Conservation (phyloP, 2,888 invertebrate genomes). For the Lepidochrysops patricia region DNA sequence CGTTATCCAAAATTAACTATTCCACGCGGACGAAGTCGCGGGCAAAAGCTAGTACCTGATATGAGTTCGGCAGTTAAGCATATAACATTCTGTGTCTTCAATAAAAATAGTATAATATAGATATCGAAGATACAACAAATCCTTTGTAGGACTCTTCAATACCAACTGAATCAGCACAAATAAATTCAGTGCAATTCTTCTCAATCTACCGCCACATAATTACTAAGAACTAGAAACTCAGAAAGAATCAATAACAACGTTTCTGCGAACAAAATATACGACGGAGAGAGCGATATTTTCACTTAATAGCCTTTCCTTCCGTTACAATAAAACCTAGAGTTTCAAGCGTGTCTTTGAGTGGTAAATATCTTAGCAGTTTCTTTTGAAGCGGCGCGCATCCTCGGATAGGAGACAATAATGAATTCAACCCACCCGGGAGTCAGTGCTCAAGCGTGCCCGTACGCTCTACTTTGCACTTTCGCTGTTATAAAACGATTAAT, state of each 20-base stretch:
- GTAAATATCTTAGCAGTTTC: slow-evolving; percentile 56
- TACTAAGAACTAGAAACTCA: background rate
- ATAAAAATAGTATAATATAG: too few relatives aligned
- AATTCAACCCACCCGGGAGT: slow-evolving; percentile 52
- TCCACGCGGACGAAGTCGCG: too few relatives aligned
- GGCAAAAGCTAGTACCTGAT: too few relatives aligned
- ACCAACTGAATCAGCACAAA: background rate
- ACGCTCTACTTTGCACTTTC: slow-evolving; percentile 63
- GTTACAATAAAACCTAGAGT: slow-evolving; percentile 43
- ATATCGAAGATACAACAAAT: too few relatives aligned
- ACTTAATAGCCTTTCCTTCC: background rate
- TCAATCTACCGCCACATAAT: background rate
- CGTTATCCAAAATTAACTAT: too few relatives aligned
- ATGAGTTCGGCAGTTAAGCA: too few relatives aligned
- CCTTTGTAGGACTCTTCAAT: background rate
- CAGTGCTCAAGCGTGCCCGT: slow-evolving; percentile 47
- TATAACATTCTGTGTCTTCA: too few relatives aligned
- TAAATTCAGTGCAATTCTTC: background rate
- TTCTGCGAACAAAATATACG: background rate
- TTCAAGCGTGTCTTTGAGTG: slow-evolving; percentile 39
- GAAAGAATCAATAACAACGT: slow-evolving; percentile 1
- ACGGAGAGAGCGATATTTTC: slow-evolving; percentile 7
- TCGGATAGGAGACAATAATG: slow-evolving; percentile 62
- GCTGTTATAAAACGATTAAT: slow-evolving; percentile 65
- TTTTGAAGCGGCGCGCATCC: slow-evolving; percentile 51